Evolutionary conservation across 2,113 vertebrate species (phyloP).

Genomic region (Myrmophylax atrothorax): DNA sequence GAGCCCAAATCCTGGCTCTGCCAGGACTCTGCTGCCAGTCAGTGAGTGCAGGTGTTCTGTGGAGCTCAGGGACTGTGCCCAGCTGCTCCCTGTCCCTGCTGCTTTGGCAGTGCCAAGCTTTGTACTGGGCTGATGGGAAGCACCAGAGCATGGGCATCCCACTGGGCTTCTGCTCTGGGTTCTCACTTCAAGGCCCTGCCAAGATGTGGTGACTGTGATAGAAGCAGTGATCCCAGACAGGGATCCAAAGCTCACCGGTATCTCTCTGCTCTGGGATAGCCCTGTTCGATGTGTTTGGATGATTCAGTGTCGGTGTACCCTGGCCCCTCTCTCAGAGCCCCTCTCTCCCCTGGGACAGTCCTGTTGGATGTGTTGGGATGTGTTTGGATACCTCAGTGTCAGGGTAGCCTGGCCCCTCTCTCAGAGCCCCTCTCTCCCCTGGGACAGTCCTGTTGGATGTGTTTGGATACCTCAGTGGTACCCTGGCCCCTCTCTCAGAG

Average conservation of each 20-base stretch:
- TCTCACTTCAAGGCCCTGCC: not conserved
- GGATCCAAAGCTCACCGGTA: not conserved
- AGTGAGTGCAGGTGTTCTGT: not conserved
- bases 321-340: not conserved
- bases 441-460: not conserved
- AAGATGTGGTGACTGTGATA: not conserved
- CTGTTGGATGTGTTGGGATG: too few species aligned
- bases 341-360: not conserved
- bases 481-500: not conserved
- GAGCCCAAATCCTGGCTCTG: not conserved
- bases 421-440: too few species aligned
- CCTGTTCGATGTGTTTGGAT: not conserved
- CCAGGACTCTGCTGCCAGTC: not conserved
- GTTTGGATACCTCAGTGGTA: not conserved
- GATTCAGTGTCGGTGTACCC: rapidly evolving
- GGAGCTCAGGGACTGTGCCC: not conserved
- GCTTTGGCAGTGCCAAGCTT: not conserved
- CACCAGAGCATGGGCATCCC: not conserved
- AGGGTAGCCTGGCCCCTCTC: too few species aligned
- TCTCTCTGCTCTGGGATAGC: not conserved
- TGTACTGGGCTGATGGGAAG: not conserved
- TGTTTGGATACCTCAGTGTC: too few species aligned
- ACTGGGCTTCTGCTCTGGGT: not conserved
- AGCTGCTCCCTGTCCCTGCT: not conserved
- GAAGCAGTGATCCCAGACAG: not conserved